These are phyloP conservation scores for Cydia fagiglandana DNA, from an alignment of 1,140 invertebrate genomes.

Conservation along the genomic window DNA sequence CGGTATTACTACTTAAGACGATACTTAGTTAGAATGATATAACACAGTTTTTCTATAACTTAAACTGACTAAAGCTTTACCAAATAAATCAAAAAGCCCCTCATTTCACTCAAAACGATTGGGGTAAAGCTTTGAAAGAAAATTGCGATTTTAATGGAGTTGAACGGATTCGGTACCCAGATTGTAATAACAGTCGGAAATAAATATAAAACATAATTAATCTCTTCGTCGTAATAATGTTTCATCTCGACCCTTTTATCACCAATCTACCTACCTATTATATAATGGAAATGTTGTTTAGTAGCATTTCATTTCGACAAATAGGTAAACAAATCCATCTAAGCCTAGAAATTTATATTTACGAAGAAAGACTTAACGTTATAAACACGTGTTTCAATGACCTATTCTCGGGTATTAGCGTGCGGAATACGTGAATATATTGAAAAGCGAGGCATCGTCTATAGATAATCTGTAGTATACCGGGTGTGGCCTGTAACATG, in stretches of 20 bases:
- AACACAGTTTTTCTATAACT: neutral
- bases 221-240: slow-evolving; percentile 8
- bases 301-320: neutral
- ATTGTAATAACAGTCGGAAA: neutral
- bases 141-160: slow-evolving; percentile 34
- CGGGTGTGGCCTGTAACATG: no score
- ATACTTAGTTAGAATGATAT: neutral
- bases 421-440: no score
- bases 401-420: no score
- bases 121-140: slow-evolving; percentile 16
- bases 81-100: neutral
- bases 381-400: no score
- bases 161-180: neutral
- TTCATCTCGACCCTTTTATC: slow-evolving; percentile 13
- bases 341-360: no score
- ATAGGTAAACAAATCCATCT: neutral
- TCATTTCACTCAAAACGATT: neutral
- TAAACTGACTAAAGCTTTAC: neutral
- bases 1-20: neutral
- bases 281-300: neutral
- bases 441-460: no score
- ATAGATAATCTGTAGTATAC: no score
- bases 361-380: no score
- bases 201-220: slow-evolving; percentile 28
- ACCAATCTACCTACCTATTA: neutral